Conservation (phyloP, 1,140 invertebrate species). For the Solenopsis invicta region DNA sequence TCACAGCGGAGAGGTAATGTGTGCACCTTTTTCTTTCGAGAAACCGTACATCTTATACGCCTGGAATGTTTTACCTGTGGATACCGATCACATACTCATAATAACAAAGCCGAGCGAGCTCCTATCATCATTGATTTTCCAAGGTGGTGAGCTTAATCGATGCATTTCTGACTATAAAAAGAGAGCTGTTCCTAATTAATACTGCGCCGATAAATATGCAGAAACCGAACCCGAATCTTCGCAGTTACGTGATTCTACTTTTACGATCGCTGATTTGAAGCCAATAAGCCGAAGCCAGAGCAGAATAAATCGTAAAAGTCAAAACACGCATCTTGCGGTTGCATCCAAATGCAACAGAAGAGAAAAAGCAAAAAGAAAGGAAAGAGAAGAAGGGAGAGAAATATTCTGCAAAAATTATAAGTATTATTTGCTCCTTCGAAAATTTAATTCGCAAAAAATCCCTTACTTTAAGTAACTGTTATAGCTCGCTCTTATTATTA, state of each 20-base stretch:
- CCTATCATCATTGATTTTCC: slow-evolving; percentile 56
- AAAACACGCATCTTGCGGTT: neutral
- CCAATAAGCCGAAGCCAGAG: neutral
- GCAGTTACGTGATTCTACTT: neutral
- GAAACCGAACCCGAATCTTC: neutral
- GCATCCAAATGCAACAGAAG: neutral
- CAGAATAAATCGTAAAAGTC: slow-evolving; percentile 4
- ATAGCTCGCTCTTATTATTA: neutral
- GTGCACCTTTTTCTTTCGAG: neutral
- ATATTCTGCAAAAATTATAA: slow-evolving; percentile 9
- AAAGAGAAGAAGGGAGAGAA: neutral
- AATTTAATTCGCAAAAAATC: neutral
- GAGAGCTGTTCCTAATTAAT: slow-evolving; percentile 20
- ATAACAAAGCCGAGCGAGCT: slow-evolving; percentile 33
- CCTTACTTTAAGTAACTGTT: neutral
- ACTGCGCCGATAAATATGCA: neutral
- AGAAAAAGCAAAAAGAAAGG: neutral
- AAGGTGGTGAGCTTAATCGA: slow-evolving; percentile 31
- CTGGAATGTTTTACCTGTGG: neutral
- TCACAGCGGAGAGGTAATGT: slow-evolving; percentile 6
- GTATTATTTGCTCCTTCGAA: neutral
- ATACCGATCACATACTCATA: slow-evolving; percentile 11
- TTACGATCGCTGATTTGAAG: slow-evolving; percentile 10
- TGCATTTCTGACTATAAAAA: neutral
- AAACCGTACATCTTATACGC: neutral